phyloP scores from a whole-genome alignment of 2,113 vertebrate genomes.

The Dinomys branickii region DNA sequence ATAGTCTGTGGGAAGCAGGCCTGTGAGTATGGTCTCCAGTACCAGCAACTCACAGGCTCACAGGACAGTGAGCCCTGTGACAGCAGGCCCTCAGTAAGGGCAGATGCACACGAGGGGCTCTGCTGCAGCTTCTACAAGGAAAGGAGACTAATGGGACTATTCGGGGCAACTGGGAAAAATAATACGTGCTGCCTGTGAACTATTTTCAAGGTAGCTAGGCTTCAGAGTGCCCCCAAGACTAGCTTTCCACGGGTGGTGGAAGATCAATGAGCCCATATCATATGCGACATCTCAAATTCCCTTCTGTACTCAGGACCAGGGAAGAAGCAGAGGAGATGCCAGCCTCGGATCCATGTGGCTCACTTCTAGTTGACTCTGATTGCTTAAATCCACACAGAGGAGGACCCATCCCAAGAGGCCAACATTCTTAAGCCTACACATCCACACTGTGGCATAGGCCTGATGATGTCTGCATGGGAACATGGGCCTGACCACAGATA shows the following conservation, averaged over 20 bases:
- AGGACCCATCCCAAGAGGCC: background rate
- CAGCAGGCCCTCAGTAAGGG: background rate
- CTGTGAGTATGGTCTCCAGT: background rate
- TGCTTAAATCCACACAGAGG: background rate
- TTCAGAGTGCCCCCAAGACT: background rate
- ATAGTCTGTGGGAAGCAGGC: background rate
- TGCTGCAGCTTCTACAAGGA: background rate
- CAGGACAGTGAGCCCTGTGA: rapidly evolving
- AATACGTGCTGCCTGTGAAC: background rate
- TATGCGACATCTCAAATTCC: background rate
- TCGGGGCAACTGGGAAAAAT: background rate
- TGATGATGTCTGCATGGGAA: background rate
- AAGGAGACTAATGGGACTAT: no score
- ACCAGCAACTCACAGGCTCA: background rate
- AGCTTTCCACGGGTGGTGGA: background rate
- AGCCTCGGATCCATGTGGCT: background rate
- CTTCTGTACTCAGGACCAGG: background rate
- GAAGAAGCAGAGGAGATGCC: background rate
- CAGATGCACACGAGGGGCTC: background rate
- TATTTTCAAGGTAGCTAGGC: background rate
- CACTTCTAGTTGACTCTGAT: background rate
- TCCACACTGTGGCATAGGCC: no score
- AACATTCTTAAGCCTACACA: background rate
- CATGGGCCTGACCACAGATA: background rate
- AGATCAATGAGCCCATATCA: background rate